Conservation (phyloP, 2,797 vertebrate genomes). For the Sebastes diploproa region DNA sequence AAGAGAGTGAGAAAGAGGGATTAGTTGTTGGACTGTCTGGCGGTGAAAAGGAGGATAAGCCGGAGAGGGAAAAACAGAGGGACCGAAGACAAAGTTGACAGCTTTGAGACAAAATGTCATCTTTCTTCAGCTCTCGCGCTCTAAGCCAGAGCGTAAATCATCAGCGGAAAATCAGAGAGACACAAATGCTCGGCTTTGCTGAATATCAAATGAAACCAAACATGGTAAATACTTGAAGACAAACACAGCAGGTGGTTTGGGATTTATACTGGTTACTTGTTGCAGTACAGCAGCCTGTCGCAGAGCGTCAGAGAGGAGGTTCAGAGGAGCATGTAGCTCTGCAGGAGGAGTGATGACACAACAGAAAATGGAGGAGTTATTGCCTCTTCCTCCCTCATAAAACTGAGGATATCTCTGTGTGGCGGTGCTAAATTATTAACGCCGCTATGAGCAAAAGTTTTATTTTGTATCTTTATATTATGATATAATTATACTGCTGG, state of each 20-base stretch:
- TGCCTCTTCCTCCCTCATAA: background rate
- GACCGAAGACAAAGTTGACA: background rate
- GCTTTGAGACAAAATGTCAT: constrained; percentile 38
- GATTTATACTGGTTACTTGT: constrained; percentile 11
- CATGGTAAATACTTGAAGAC: constrained; percentile 8
- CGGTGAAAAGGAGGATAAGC: constrained; percentile 20
- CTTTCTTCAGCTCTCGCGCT: background rate
- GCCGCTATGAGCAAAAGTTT: background rate
- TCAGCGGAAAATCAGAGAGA: constrained; percentile 29
- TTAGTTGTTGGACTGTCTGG: background rate
- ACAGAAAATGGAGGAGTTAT: background rate
- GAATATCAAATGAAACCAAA: constrained; percentile 26
- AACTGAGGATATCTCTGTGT: background rate
- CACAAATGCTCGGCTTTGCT: background rate
- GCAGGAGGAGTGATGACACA: background rate
- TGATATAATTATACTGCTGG: background rate
- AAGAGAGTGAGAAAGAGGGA: background rate
- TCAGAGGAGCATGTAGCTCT: background rate
- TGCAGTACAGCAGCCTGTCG: background rate
- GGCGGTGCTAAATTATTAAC: background rate
- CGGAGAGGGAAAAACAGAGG: background rate
- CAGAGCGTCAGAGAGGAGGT: background rate
- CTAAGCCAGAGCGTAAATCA: constrained; percentile 24
- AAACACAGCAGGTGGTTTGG: constrained; percentile 3
- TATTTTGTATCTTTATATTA: background rate